phyloP scores from a whole-genome alignment of 2,888 invertebrate genomes.

The Cactoblastis cactorum region DNA sequence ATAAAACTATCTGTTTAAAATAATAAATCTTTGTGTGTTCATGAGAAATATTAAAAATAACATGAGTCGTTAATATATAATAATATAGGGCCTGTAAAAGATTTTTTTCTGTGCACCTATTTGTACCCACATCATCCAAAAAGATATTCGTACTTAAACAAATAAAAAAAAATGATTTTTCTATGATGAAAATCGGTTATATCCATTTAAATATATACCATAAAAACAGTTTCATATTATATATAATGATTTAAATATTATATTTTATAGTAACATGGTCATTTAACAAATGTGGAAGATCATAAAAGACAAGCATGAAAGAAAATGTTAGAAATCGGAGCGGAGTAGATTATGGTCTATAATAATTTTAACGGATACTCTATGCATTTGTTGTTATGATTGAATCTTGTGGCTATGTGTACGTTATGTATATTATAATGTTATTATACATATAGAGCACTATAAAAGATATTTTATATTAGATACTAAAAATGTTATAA shows the following conservation, averaged over 20 bases:
- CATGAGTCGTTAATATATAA: no score
- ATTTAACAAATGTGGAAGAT: slow-evolving; percentile 4
- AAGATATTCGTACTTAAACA: no score
- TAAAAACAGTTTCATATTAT: neutral
- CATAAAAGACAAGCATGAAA: neutral
- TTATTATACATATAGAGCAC: neutral
- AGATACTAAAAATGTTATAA: no score
- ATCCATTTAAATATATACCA: neutral
- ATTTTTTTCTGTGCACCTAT: no score
- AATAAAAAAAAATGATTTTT: no score
- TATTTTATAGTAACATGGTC: neutral
- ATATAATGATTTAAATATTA: neutral
- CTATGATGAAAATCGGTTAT: no score
- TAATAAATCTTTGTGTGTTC: no score
- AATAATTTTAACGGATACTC: neutral
- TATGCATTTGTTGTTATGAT: neutral
- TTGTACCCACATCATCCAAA: no score
- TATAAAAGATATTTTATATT: no score
- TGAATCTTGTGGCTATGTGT: slow-evolving; percentile 1
- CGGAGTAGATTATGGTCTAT: slow-evolving; percentile 10
- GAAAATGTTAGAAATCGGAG: slow-evolving; percentile 23
- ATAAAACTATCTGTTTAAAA: no score
- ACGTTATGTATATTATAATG: neutral
- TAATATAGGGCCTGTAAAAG: no score
- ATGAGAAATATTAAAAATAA: no score